Evolutionary conservation across 2,888 invertebrate species (phyloP).

Genomic region (Halictus quadricinctus): DNA sequence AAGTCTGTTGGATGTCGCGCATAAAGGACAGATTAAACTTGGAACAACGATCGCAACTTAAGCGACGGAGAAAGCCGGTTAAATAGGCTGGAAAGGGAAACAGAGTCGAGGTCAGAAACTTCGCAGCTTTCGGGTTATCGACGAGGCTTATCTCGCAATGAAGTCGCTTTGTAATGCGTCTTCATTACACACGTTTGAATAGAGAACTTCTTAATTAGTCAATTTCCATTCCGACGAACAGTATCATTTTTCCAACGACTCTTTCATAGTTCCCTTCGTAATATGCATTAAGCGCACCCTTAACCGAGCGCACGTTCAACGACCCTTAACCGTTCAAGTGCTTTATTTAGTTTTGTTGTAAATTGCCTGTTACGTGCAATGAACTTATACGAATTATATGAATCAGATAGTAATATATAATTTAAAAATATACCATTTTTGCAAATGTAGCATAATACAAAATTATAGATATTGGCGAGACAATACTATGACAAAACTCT

Average conservation of each 20-base stretch:
- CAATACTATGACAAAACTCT: no score
- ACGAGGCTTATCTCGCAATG: slow-evolving; percentile 32
- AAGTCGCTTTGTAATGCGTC: slow-evolving; percentile 11
- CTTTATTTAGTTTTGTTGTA: not conserved
- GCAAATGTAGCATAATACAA: no score
- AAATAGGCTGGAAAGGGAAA: slow-evolving; percentile 50
- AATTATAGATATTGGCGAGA: no score
- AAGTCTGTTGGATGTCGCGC: slow-evolving; percentile 24
- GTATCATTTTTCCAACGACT: not conserved
- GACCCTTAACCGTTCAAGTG: not conserved
- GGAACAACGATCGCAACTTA: slow-evolving; percentile 31
- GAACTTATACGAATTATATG: no score
- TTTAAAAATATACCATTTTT: no score
- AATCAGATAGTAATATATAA: no score
- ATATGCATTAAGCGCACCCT: not conserved
- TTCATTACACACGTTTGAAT: slow-evolving; percentile 13
- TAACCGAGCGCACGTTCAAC: no score
- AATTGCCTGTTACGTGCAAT: no score
- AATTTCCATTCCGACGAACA: not conserved
- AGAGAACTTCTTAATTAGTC: not conserved
- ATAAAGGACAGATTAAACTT: slow-evolving; percentile 32
- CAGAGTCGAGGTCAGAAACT: slow-evolving; percentile 43
- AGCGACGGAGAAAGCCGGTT: slow-evolving; percentile 43
- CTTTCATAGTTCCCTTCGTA: not conserved
- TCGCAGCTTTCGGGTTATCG: slow-evolving; percentile 42